Evolutionary conservation across 2,888 invertebrate genomes (phyloP).

Genomic region (Lycocerus yunnanus): DNA sequence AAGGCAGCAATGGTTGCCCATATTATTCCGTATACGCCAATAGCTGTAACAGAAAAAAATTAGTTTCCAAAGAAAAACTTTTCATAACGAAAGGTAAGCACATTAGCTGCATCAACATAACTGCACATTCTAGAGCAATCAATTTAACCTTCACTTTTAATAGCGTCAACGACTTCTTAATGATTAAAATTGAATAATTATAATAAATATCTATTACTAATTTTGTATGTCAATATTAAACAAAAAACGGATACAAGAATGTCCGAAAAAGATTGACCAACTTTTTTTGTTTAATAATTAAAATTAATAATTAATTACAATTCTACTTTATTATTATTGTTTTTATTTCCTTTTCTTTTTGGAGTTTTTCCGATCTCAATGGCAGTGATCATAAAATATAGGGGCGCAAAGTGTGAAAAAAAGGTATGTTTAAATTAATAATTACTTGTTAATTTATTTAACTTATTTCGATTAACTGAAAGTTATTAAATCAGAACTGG

Average conservation of each 20-base stretch:
- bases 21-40: constrained; percentile 61
- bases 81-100: not conserved
- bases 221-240: not conserved
- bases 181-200: not conserved
- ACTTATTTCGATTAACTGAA: not conserved
- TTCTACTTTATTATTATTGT: too few relatives aligned
- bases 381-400: too few relatives aligned
- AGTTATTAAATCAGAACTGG: not conserved
- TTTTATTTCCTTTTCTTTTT: too few relatives aligned
- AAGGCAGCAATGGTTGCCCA: constrained; percentile 60
- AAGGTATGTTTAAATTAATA: too few relatives aligned
- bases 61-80: too few relatives aligned
- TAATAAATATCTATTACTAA: not conserved
- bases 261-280: not conserved
- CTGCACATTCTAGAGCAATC: not conserved
- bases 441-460: not conserved
- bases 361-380: too few relatives aligned
- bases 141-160: not conserved
- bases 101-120: not conserved
- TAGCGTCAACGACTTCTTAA: not conserved
- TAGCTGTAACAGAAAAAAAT: constrained; percentile 55
- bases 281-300: too few relatives aligned
- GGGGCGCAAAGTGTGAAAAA: too few relatives aligned
- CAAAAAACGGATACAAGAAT: not conserved
- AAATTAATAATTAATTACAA: too few relatives aligned